Conservation (phyloP, 2,113 vertebrate genomes). For the Theristicus caerulescens region DNA sequence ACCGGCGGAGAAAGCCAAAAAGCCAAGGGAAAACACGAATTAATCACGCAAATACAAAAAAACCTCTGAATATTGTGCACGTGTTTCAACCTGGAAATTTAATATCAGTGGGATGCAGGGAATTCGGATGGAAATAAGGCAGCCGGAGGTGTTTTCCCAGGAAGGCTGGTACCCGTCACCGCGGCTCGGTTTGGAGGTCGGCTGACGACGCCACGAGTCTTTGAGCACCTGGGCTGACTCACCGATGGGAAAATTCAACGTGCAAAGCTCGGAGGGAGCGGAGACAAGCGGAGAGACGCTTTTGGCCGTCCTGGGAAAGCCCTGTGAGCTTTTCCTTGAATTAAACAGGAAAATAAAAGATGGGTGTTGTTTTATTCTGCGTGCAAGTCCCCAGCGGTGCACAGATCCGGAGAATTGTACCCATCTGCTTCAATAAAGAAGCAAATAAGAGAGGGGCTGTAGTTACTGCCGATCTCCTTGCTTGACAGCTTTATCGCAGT, state of each 20-base stretch:
- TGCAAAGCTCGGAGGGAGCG: neutral
- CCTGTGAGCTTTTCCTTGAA: neutral
- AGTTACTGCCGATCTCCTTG: neutral
- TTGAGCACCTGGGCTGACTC: neutral
- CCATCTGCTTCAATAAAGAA: neutral
- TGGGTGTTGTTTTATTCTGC: accelerated
- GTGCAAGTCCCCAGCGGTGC: accelerated
- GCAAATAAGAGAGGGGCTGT: neutral
- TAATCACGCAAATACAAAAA: neutral
- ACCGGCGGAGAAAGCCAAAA: accelerated
- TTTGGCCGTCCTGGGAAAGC: neutral
- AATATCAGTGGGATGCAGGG: neutral
- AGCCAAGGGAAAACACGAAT: accelerated
- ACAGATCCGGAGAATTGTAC: neutral
- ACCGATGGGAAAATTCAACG: neutral
- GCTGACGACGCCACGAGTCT: accelerated
- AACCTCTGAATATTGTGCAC: accelerated
- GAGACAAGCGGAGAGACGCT: neutral
- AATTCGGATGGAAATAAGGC: neutral
- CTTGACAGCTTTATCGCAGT: neutral
- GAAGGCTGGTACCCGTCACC: accelerated
- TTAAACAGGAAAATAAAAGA: neutral
- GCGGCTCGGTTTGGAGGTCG: accelerated
- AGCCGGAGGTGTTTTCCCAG: neutral
- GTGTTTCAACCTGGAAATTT: accelerated